Evolutionary conservation across 2,888 invertebrate species (phyloP), one percentile per base, ranked within the genome.

Genomic region (Ornithoptera alexandrae): DNA sequence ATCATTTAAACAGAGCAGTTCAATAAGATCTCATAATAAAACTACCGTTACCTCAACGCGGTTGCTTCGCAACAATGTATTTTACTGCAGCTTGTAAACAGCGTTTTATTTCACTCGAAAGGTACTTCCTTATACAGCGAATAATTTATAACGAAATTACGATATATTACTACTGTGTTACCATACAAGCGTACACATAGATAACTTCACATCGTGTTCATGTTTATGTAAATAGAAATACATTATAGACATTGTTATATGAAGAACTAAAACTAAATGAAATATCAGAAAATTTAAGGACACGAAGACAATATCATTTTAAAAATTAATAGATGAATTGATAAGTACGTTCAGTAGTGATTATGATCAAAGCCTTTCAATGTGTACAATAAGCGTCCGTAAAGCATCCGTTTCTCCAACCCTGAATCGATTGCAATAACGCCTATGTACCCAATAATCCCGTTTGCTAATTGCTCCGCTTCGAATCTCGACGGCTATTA

Each of bases 401-500:
- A 30, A 62, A 65, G 62, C 46, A 65, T 46, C 15, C 39, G 63
- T 20, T 46, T 60, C 18, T 30, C 36, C 20, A 46, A 46, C 15
- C 30, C 20, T n/a, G 59, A 50, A 18, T 30, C 46, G 30, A 30
- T 30, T 7, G 60, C 42, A 73, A 71, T 73, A 74, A 74, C 72
- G 71, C 68, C 73, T 69, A 74, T 79, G 74, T 76, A 74, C 78
- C 79, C 81, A 81, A 84, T 83, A 81, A 82, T 79, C 80, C 79
- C 77, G 75, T 79, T 78, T 76, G 76, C 80, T 83, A 84, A 85
- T 84, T 82, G 82, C 81, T 81, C 75, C 74, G 77, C 78, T 71
- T 72, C 81, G 79, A 79, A 80, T 82, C 74, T 76, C 79, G 79
- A 78, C 77, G 77, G 77, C 85, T 83, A 86, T 85, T 84, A 83